Evolutionary conservation across 2,113 vertebrate genomes (phyloP), one percentile per base, ranked within the genome.

Genomic region (Sceloporus undulatus): DNA sequence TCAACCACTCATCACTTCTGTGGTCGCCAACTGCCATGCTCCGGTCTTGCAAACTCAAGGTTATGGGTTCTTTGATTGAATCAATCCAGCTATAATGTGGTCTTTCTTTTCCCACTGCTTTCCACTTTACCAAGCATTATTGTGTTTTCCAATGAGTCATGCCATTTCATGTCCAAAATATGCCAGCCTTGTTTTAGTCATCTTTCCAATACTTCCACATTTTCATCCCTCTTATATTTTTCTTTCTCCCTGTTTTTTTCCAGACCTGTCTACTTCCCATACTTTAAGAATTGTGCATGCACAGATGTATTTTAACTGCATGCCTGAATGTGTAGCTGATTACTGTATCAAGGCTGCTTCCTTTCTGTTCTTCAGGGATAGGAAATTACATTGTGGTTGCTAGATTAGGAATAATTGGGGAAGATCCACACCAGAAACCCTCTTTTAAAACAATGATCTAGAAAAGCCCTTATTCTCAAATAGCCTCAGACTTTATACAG

Each of bases 401-500:
- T 27, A 5, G 13, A 81, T 56, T 11, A 21, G 19, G 54, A 10
- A 27, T 65, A 87, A 1, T 27, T n/a, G 16, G 23, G 27, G 68
- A 42, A 75, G 75, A 54, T 40, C 62, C 9, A 29, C 38, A 82
- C 3, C 59, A 38, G 65, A 75, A n/a, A 75, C 21, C 19, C 38
- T 75, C 18, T 42, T 82, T 81, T 75, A n/a, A 76, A 77, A 85
- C 34, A 29, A 42, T 59, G 34, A 71, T 74, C 68, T 48, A 14
- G 79, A 81, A 82, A 82, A 38, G 25, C 79, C 9, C 76, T 71
- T 59, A 16, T 82, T 75, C 56, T 74, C 21, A 65, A 75, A 68
- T 16, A 87, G 54, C n/a, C 56, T 82, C 56, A 23, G 56, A 79
- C 34, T 87, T 40, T 34, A 42, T 73, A 59, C 9, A 75, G 71